phyloP scores from a whole-genome alignment of 2,113 vertebrate species.

The Osmerus mordax region DNA sequence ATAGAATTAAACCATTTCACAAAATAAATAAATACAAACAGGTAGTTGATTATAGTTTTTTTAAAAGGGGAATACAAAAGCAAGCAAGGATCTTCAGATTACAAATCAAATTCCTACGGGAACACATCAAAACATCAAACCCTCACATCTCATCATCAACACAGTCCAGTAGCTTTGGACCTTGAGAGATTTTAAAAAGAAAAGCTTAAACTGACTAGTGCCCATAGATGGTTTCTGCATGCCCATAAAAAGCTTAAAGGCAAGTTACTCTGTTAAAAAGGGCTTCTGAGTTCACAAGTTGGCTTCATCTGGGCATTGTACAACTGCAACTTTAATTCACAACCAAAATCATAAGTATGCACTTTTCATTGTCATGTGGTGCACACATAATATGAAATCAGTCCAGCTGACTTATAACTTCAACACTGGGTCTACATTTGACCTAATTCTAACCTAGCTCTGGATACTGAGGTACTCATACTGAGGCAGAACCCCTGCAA shows the following conservation, averaged over 20 bases:
- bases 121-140: conserved; percentile 56
- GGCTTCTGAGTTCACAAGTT: conserved; percentile 7
- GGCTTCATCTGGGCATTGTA: conserved; percentile 19
- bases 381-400: conserved; percentile 59
- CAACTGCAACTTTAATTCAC: conserved; percentile 39
- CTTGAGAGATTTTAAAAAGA: conserved; percentile 25
- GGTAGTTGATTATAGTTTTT: conserved; percentile 48
- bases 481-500: conserved; percentile 34
- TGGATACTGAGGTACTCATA: conserved; percentile 44
- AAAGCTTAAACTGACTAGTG: conserved; percentile 67
- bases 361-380: conserved; percentile 52
- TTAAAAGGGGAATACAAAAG: conserved; percentile 57
- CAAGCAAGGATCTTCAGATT: conserved; percentile 56
- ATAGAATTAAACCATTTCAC: conserved; percentile 64
- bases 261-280: conserved; percentile 3
- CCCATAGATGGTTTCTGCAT: conserved; percentile 9
- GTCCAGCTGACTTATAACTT: conserved; percentile 71
- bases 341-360: conserved; percentile 54
- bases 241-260: not conserved
- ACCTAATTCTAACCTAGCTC: conserved; percentile 35
- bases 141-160: conserved; percentile 36
- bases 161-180: conserved; percentile 30
- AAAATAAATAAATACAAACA: conserved; percentile 75
- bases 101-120: conserved; percentile 57
- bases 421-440: conserved; percentile 25